phyloP scores from a whole-genome alignment of 1,140 invertebrate species.

The Plutomurus gul region DNA sequence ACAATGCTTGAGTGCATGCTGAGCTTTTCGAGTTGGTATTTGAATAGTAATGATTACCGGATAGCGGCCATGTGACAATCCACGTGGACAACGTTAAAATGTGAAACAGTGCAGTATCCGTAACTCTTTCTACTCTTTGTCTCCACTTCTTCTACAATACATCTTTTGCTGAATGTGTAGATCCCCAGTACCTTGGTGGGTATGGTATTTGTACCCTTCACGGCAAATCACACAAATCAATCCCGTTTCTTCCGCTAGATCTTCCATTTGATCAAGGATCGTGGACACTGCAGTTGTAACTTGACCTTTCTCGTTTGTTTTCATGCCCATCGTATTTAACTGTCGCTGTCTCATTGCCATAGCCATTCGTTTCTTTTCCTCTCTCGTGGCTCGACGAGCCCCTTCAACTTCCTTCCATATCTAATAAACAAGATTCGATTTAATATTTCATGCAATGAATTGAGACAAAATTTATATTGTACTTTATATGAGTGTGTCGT shows the following conservation, averaged over 20 bases:
- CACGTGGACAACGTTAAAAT: conserved; percentile 97
- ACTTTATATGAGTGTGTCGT: not conserved
- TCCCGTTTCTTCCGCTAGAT: conserved; percentile 91
- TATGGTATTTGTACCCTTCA: conserved; percentile 95
- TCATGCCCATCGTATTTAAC: conserved; percentile 91
- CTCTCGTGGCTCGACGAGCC: conserved; percentile 85
- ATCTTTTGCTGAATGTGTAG: conserved; percentile 96
- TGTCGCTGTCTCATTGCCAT: conserved; percentile 98
- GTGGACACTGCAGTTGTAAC: conserved; percentile 79
- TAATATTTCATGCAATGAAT: no score
- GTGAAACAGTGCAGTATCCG: conserved; percentile 89
- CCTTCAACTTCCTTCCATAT: conserved; percentile 75
- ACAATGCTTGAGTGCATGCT: not conserved
- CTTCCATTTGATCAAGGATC: conserved; percentile 90
- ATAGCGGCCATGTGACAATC: conserved; percentile 98
- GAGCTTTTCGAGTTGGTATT: conserved; percentile 61
- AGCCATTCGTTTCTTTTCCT: conserved; percentile 93
- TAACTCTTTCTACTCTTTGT: conserved; percentile 74
- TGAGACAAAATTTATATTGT: no score
- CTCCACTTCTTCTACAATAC: conserved; percentile 92
- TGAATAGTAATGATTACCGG: conserved; percentile 48
- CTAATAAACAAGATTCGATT: not conserved
- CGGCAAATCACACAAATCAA: conserved; percentile 97
- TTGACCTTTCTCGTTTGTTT: conserved; percentile 90
- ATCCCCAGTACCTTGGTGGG: conserved; percentile 90